Base-by-base conservation (phyloP, 2,797 vertebrate species). In the Morus bassanus region DNA sequence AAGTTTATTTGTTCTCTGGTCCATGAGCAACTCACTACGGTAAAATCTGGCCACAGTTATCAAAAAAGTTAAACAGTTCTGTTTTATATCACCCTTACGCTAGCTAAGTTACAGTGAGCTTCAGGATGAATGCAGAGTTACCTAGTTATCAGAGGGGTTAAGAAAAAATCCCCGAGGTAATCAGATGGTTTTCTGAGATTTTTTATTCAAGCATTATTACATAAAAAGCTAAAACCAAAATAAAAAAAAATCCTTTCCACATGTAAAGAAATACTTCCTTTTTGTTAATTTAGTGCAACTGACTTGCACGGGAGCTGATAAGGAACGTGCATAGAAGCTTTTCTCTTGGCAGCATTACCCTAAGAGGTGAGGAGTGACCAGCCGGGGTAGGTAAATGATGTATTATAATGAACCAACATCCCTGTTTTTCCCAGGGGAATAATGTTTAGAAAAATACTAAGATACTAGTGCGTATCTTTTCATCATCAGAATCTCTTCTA, bases 1-100 rank as follows among this genome's bases (percentile, higher is more conserved):
- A 88, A 79, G 90, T 87, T 93, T 91, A 76, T 83, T 96, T 93
- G 46, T 92, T 73, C 76, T 93, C 33, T 79, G 67, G 74, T 84
- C 92, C 65, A 41, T 21, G 60, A 78, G 86, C 54, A 87, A 61
- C n/a, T 69, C 19, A 10, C 37, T 72, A 12, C 35, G 84, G 85
- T 94, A 95, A 94, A 91, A 91, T 65, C 77, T 87, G 70, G 24
- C 56, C 19, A 24, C 19, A 59, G 39, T 43, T 92, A 77, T 93
- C 80, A 87, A 81, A 91, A 50, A 86, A 80, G 35, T 65, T 33
- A 25, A 89, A 81, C 33, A 39, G 30, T 51, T 33, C 8, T 69
- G 43, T 77, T 86, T 75, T 86, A 59, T 91, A 73, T 54, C 53
- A 61, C 39, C 54, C 41, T 85, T 48, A 61, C 50, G 35, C 61